phyloP scores from a whole-genome alignment of 2,113 vertebrate genomes.

The Lepus europaeus region DNA sequence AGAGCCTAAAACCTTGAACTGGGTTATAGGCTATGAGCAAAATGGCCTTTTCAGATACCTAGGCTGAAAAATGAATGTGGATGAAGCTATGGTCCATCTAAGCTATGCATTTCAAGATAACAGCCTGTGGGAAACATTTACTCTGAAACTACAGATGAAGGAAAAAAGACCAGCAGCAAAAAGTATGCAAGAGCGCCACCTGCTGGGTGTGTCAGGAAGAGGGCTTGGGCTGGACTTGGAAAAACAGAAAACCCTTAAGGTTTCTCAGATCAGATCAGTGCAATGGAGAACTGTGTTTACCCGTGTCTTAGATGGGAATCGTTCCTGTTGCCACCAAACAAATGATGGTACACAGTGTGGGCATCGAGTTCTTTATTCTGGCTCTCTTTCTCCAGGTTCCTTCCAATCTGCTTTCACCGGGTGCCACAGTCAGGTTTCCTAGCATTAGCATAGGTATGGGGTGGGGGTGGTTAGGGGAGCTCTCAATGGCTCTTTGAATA shows the following conservation, averaged over 20 bases:
- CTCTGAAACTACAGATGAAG: conserved; percentile 29
- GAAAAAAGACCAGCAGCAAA: neutral
- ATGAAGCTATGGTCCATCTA: neutral
- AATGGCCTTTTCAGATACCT: conserved; percentile 55
- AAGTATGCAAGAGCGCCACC: conserved; percentile 83
- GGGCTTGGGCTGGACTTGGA: neutral
- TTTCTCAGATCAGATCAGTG: conserved; percentile 39
- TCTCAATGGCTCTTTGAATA: conserved; percentile 43
- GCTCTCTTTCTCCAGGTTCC: neutral
- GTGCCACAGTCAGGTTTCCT: neutral
- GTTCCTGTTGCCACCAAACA: conserved; percentile 45
- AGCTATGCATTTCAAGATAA: conserved; percentile 31
- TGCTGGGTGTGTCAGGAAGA: conserved; percentile 75
- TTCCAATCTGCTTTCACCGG: conserved; percentile 11
- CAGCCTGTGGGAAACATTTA: neutral
- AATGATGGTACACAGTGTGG: neutral
- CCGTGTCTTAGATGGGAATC: conserved; percentile 46
- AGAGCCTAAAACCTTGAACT: neutral
- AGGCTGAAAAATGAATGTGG: conserved; percentile 38
- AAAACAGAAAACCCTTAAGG: neutral
- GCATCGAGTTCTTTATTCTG: conserved; percentile 4
- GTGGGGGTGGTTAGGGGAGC: neutral
- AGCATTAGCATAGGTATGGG: neutral
- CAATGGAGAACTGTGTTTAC: conserved; percentile 47
- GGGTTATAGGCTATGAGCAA: neutral